phyloP scores from a whole-genome alignment of 2,113 vertebrate genomes.

The Dromaius novaehollandiae region DNA sequence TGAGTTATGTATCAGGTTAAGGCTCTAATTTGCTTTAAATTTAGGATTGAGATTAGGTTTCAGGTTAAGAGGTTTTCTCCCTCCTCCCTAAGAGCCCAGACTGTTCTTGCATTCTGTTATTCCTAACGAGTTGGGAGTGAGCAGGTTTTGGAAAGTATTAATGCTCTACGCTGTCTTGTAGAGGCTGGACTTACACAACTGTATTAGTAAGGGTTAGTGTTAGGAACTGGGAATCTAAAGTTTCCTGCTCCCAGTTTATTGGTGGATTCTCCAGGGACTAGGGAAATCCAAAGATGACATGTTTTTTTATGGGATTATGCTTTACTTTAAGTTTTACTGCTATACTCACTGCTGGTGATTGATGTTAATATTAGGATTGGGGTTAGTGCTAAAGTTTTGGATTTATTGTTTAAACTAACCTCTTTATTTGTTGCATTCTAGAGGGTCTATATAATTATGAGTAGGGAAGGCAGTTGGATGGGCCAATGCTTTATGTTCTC shows the following conservation, averaged over 20 bases:
- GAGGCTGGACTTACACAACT: neutral
- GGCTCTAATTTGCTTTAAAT: neutral
- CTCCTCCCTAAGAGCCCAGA: neutral
- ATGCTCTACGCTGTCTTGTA: neutral
- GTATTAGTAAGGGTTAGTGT: neutral
- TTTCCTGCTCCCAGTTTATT: neutral
- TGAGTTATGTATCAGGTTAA: neutral
- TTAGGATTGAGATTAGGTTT: neutral
- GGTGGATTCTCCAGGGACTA: neutral
- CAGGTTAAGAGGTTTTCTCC: neutral
- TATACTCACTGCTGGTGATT: neutral
- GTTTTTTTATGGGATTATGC: neutral
- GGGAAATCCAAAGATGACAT: rapidly evolving
- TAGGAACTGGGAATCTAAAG: neutral
- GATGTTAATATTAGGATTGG: neutral
- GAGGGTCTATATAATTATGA: neutral
- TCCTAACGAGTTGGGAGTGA: neutral
- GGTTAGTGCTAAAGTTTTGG: neutral
- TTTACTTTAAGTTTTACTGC: neutral
- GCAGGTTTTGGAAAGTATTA: neutral
- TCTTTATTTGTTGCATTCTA: neutral
- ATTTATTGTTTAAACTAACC: neutral
- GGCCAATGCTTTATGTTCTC: neutral
- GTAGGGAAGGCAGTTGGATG: neutral
- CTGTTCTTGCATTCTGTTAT: neutral